Evolutionary conservation across 2,113 vertebrate genomes (phyloP).

Genomic region (Gopherus evgoodei): DNA sequence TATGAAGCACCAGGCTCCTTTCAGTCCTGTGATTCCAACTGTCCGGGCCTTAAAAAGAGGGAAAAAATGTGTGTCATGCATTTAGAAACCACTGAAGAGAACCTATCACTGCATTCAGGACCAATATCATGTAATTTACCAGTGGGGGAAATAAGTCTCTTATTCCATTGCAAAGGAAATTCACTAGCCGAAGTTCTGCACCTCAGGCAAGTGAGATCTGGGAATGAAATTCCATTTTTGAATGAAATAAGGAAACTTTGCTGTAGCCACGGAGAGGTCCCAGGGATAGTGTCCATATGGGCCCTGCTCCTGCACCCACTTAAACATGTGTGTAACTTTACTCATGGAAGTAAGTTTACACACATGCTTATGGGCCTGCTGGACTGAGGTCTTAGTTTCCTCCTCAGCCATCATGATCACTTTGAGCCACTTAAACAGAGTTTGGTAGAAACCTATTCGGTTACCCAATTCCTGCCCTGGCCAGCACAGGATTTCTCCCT

Average conservation of each 20-base stretch:
- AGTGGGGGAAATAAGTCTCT: not conserved
- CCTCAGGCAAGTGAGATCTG: not conserved
- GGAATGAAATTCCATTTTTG: not conserved
- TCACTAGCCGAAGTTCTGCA: not conserved
- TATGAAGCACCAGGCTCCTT: not conserved
- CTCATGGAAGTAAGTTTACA: not conserved
- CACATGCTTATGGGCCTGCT: not conserved
- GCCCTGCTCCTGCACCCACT: not conserved
- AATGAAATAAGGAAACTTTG: not conserved
- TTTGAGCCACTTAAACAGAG: not conserved
- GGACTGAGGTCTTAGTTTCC: not conserved
- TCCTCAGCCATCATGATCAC: not conserved
- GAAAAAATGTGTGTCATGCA: not conserved
- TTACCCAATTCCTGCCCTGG: not conserved
- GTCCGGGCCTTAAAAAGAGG: not conserved
- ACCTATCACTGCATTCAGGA: not conserved
- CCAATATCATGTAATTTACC: not conserved
- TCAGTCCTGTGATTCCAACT: not conserved
- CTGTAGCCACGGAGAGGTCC: rapidly evolving
- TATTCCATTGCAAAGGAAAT: not conserved
- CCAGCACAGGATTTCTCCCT: not conserved
- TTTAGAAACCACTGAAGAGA: not conserved
- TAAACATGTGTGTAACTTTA: not conserved
- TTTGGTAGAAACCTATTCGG: not conserved
- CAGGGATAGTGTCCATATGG: not conserved